phyloP scores from a whole-genome alignment of 2,113 vertebrate genomes.

The Mola mola region DNA sequence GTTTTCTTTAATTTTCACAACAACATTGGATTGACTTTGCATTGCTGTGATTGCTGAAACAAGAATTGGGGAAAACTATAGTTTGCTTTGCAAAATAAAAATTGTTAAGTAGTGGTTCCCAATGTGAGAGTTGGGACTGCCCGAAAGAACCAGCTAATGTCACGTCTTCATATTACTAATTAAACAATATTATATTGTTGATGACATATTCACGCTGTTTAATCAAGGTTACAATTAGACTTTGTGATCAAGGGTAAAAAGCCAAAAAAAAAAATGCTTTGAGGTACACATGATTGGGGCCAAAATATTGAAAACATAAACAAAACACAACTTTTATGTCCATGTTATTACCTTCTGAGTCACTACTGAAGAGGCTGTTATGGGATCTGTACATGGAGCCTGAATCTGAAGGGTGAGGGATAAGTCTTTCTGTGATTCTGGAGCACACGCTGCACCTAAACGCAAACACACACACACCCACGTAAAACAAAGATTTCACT shows the following conservation, averaged over 20 bases:
- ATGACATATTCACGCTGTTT: too few relatives aligned
- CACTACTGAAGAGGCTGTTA: constrained; percentile 63
- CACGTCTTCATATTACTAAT: background rate
- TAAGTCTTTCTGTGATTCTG: constrained; percentile 80
- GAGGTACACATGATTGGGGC: background rate
- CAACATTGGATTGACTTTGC: background rate
- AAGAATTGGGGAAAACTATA: background rate
- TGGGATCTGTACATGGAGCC: constrained; percentile 73
- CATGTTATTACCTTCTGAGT: constrained; percentile 69
- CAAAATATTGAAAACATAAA: background rate
- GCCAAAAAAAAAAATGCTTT: background rate
- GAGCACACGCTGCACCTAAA: constrained; percentile 84
- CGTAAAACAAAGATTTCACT: constrained; percentile 16
- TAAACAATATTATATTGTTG: too few relatives aligned
- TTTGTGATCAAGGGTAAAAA: background rate
- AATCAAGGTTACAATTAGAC: background rate
- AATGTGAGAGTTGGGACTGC: too few relatives aligned
- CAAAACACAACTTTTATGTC: too few relatives aligned
- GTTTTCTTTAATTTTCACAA: background rate
- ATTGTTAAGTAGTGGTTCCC: background rate
- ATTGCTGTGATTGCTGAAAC: background rate
- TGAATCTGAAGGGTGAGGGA: constrained; percentile 63
- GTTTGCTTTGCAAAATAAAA: background rate
- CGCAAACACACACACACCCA: constrained; percentile 28
- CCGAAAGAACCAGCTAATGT: too few relatives aligned